Percentiles rank a stretch among this genome's conserved stretches.
Conservation (phyloP, 2,797 vertebrate genomes). For the Anableps anableps region DNA sequence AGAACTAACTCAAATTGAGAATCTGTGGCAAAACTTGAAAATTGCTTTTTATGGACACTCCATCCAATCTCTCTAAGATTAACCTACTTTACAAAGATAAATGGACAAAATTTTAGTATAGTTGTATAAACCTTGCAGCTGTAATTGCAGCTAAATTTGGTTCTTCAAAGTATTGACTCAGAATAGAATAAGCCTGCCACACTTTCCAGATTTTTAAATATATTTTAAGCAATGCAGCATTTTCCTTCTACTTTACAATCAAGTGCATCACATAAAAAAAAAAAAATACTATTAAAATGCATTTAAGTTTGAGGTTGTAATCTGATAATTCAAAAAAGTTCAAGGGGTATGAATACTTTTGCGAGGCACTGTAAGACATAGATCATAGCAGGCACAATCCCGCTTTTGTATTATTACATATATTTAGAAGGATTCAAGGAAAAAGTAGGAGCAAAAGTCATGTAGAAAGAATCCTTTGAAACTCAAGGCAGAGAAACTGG, state of each 20-base stretch:
- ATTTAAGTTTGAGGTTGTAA: neutral
- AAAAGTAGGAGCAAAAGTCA: slow-evolving; percentile 6
- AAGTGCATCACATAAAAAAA: neutral
- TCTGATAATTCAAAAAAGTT: neutral
- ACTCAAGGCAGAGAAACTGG: slow-evolving; percentile 10
- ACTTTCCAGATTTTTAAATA: neutral
- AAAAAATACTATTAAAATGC: neutral
- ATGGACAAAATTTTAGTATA: neutral
- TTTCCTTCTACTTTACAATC: neutral
- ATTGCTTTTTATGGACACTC: neutral
- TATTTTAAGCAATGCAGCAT: neutral
- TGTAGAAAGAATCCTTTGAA: slow-evolving; percentile 13
- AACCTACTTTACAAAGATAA: neutral
- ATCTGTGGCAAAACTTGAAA: neutral
- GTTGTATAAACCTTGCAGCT: neutral
- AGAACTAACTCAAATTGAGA: neutral
- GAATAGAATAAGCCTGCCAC: neutral
- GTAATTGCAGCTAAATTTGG: neutral
- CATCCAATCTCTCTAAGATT: neutral
- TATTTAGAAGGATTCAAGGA: slow-evolving; percentile 14
- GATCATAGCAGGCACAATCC: neutral
- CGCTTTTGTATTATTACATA: neutral
- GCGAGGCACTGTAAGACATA: neutral
- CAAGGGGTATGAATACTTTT: neutral
- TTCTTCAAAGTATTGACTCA: neutral